Evolutionary conservation across 2,797 vertebrate species (phyloP).

Genomic region (Eulemur coronatus): DNA sequence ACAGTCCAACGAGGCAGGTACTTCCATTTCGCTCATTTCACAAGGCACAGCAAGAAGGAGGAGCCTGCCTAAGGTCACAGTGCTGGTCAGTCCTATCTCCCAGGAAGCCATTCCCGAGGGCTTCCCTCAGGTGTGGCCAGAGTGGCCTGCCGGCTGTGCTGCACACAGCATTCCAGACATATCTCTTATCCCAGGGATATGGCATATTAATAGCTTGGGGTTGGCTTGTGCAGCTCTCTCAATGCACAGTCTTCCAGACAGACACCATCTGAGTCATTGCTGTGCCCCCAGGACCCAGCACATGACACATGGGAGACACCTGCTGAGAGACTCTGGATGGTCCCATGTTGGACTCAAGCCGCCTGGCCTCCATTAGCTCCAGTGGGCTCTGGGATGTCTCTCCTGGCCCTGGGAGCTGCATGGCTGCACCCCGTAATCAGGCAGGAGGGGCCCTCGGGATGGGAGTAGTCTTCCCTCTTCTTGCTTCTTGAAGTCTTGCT

Average conservation of each 20-base stretch:
- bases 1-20: not conserved
- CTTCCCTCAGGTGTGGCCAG: not conserved
- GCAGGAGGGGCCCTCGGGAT: not conserved
- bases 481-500: not conserved
- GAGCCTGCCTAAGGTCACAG: not conserved
- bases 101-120: not conserved
- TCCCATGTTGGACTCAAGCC: not conserved
- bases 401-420: not conserved
- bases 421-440: not conserved
- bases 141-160: fast-evolving
- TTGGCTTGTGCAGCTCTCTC: not conserved
- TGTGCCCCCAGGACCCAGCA: not conserved
- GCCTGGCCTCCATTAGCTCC: not conserved
- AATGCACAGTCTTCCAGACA: not conserved
- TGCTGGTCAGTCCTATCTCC: not conserved
- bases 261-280: not conserved
- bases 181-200: not conserved
- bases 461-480: too few species aligned
- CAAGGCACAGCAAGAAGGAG: not conserved
- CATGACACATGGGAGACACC: not conserved
- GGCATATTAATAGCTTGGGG: too few species aligned
- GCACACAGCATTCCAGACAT: not conserved
- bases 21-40: not conserved
- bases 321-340: not conserved
- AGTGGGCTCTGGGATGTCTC: not conserved